A percentile compares a stretch with the other conserved stretches of the same genome.
phyloP scores from a whole-genome alignment of 1,140 invertebrate genomes.

The Drosophila guanche region DNA sequence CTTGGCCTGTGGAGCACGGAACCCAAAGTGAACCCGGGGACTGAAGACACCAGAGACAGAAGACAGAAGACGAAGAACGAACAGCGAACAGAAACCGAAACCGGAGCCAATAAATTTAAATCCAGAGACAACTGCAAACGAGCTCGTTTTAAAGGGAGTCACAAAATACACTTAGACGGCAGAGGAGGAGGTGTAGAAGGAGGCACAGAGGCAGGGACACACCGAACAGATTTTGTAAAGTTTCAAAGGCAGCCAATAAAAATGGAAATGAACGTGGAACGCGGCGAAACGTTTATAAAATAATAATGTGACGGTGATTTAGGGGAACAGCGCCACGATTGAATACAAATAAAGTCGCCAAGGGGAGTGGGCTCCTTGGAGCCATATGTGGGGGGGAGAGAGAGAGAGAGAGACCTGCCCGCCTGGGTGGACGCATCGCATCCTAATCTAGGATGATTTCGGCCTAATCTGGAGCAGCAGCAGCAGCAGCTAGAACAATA shows the following conservation, averaged over 20 bases:
- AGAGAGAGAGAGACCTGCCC: conserved; percentile 22
- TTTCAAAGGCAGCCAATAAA: conserved; percentile 80
- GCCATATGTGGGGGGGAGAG: conserved; percentile 1
- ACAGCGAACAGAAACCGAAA: conserved; percentile 19
- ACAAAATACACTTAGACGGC: conserved; percentile 12
- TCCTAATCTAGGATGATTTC: conserved; percentile 80
- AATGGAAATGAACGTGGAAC: conserved; percentile 77
- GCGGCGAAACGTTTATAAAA: conserved; percentile 78
- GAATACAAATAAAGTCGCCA: conserved; percentile 78
- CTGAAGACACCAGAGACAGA: conserved; percentile 6
- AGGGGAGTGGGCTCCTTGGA: conserved; percentile 15
- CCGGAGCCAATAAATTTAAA: conserved; percentile 66
- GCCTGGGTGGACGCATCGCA: conserved; percentile 11
- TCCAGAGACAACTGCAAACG: conserved; percentile 63
- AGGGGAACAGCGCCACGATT: conserved; percentile 80
- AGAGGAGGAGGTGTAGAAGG: conserved; percentile 21
- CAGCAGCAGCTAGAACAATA: conserved; percentile 27
- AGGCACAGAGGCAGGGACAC: neutral
- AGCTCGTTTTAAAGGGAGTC: conserved; percentile 67
- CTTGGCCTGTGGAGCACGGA: conserved; percentile 12
- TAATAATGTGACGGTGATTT: conserved; percentile 83
- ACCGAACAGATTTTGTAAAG: conserved; percentile 43
- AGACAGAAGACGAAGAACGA: conserved; percentile 13
- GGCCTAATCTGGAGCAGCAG: conserved; percentile 78
- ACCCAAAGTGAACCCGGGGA: conserved; percentile 24